Base-by-base conservation (phyloP, 2,888 invertebrate genomes). In the Drosophila putrida region DNA sequence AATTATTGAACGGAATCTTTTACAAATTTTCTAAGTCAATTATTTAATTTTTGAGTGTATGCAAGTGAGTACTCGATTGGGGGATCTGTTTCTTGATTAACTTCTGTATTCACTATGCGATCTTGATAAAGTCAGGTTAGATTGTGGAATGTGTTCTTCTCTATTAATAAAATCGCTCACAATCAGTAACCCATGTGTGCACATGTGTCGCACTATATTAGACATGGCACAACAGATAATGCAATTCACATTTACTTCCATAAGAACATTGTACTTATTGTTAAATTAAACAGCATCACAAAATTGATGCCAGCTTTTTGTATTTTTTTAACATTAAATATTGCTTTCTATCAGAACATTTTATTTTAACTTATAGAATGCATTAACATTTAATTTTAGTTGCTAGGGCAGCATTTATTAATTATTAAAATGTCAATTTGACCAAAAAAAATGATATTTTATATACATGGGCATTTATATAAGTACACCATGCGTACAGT, bases 391-490 rank as follows among this genome's bases (percentile, higher is more conserved):
- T 38, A 57, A 57, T 58, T 58, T 38, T 38, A 58, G 38, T 58
- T 58, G 20, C 10, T 58, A 10, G 28, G 44, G 28, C 27, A 15
- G 55, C 39, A 28, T 50, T 58, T 64, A 65, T 76, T 9, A 62
- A 75, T 62, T 70, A 79, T 76, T 76, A 62, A 76, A 33, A 64
- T 41, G 59, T 59, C 76, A 79, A 76, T 76, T 79, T 55, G 58
- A 28, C 15, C 38, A 1, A 31, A 59, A 33, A 13, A 11, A 4
- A 41, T 20, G 13, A 35, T 33, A 13, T 35, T n/a, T 43, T 8
- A 11, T 41, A 41, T 13, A 33, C 20, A 20, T 1, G 20, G 4
- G 10, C 39, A 59, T 53, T 25, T 54, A 31, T 46, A 31, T 28
- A 46, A 31, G 58, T 31, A 47, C 44, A 36, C 36, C 15, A 62